Evolutionary conservation across 2,113 vertebrate genomes (phyloP), one percentile per base, ranked within the genome.

Genomic region (Ursus arctos): DNA sequence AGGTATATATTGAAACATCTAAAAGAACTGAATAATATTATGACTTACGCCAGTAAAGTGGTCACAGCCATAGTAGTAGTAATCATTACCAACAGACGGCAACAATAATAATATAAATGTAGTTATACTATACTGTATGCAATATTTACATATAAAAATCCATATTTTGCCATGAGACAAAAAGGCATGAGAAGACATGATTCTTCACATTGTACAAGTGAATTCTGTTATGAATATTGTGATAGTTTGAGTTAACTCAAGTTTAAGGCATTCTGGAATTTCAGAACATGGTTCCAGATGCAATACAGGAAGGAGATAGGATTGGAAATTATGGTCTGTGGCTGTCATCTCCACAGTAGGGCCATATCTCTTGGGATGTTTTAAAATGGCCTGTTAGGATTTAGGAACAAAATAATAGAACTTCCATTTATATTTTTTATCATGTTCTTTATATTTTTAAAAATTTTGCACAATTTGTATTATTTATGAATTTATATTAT

Each of bases 1-100:
- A 99, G 99, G 99, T 99, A 99, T 79, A 6, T 82, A 36, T 9
- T 86, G 57, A 96, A 47, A 77, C 10, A 92, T 61, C 4, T 69
- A 18, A 89, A 96, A 93, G 31, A 97, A 31, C 67, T 82, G 57
- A 97, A 81, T 83, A 61, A 47, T 65, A 36, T 51, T 43, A 72
- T 63, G 13, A 83, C 4, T 40, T 63, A 40, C 65, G 8, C 57
- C 47, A 65, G 57, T 63, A 47, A 55, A 88, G 40, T 51, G 61
- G 74, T 49, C 24, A 43, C 3, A 43, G 5, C 53, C 47, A 33
- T 53, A 31, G 43, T 47, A 3, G 51, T 92, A 95, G 69, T 79
- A 67, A 33, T 63, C 67, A 43, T 65, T 72, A 49, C 65, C 24
- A 65, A n/a, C 12, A 69, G 83, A 72, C 36, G 1, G 14, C 21